Conservation (phyloP, 1,140 invertebrate species). For the Microplitis demolitor region DNA sequence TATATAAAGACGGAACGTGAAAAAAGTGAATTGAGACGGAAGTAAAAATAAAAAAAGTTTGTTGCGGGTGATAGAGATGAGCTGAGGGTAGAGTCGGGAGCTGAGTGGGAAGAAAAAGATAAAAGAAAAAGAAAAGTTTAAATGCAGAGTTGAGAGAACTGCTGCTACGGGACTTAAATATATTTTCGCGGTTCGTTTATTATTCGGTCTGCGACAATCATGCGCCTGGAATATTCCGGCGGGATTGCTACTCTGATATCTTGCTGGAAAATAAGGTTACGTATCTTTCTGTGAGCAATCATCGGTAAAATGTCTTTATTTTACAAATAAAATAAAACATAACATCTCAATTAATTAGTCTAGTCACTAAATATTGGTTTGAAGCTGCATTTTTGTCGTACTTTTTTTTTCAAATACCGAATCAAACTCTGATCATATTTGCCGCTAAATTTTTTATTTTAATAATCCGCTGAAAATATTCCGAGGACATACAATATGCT, state of each 20-base stretch:
- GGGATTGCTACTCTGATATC: conserved; percentile 16
- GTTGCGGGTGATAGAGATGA: neutral
- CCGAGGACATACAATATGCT: too few relatives aligned
- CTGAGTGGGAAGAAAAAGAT: neutral
- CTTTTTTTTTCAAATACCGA: too few relatives aligned
- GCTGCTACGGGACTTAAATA: conserved; percentile 30
- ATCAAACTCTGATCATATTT: too few relatives aligned
- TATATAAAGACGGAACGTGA: too few relatives aligned
- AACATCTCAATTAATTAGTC: neutral
- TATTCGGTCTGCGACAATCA: conserved; percentile 45
- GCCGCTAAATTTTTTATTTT: too few relatives aligned
- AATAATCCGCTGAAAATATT: too few relatives aligned
- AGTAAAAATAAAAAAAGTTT: neutral
- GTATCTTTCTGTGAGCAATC: neutral
- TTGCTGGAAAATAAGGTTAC: conserved; percentile 15
- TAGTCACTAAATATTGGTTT: neutral
- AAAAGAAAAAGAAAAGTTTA: neutral
- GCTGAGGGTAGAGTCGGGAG: neutral
- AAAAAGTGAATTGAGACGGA: too few relatives aligned
- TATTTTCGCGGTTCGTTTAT: conserved; percentile 56
- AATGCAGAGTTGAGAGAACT: too few relatives aligned
- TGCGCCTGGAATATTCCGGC: conserved; percentile 11
- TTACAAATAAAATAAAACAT: neutral
- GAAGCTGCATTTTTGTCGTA: neutral
- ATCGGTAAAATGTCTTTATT: neutral